A percentile compares a stretch with the other conserved stretches of the same genome.
Evolutionary conservation across 2,113 vertebrate genomes (phyloP).

Genomic region (Pomatostomus ruficeps): DNA sequence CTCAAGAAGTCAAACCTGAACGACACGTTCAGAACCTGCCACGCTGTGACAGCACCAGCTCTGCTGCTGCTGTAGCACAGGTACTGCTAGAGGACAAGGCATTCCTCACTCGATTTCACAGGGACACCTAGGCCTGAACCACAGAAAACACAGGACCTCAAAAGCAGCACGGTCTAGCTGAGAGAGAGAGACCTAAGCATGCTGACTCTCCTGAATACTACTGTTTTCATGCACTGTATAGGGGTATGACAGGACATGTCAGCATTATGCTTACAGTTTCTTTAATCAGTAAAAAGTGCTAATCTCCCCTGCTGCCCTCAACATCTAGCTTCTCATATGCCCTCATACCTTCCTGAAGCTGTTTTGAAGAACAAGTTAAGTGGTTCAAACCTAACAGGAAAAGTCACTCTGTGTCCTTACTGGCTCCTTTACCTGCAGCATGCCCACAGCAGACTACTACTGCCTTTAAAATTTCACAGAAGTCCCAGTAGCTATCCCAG

Average conservation of each 20-base stretch:
- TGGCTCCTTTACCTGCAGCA: not conserved
- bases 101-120: not conserved
- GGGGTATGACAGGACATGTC: not conserved
- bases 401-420: not conserved
- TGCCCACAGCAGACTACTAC: not conserved
- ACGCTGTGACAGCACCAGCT: not conserved
- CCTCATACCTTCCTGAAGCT: not conserved
- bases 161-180: not conserved
- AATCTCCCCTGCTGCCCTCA: not conserved
- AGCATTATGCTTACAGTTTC: not conserved
- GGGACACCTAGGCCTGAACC: not conserved
- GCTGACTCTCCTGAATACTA: not conserved
- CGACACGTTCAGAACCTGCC: accelerated
- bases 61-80: not conserved
- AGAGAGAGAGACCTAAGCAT: not conserved
- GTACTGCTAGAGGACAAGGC: not conserved
- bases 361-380: not conserved
- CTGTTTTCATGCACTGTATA: not conserved
- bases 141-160: not conserved
- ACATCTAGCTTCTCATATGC: not conserved
- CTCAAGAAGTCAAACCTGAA: not conserved
- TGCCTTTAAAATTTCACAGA: not conserved
- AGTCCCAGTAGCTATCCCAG: not conserved
- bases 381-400: not conserved
- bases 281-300: not conserved